A percentile compares a stretch with the other conserved stretches of the same genome.
Evolutionary conservation across 2,797 vertebrate genomes (phyloP).

Genomic region (Danio jaintianensis): DNA sequence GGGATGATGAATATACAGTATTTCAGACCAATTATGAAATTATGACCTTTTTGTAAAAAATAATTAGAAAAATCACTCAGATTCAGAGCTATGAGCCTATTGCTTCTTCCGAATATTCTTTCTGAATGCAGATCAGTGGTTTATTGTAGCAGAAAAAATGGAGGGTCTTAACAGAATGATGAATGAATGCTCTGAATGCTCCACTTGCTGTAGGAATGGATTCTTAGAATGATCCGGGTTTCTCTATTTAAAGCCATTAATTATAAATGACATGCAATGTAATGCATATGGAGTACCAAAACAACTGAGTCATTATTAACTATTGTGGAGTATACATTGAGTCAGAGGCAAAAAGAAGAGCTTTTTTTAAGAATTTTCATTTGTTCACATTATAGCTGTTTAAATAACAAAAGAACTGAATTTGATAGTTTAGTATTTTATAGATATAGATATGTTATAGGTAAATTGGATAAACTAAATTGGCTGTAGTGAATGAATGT

Average conservation of each 20-base stretch:
- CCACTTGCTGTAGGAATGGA: slow-evolving; percentile 61
- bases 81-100: slow-evolving; percentile 37
- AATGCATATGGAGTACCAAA: slow-evolving; percentile 69
- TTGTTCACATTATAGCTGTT: neutral
- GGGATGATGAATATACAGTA: slow-evolving; percentile 67
- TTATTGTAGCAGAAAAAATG: slow-evolving; percentile 69
- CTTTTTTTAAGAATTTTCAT: slow-evolving; percentile 15
- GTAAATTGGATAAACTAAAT: too few relatives aligned
- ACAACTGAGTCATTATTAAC: slow-evolving; percentile 70
- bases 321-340: slow-evolving; percentile 62
- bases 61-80: slow-evolving; percentile 61
- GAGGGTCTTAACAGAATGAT: slow-evolving; percentile 71
- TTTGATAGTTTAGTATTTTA: neutral
- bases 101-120: neutral
- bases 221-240: slow-evolving; percentile 68
- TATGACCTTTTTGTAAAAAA: slow-evolving; percentile 74
- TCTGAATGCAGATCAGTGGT: slow-evolving; percentile 37
- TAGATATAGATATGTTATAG: too few relatives aligned
- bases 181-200: slow-evolving; percentile 69
- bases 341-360: neutral
- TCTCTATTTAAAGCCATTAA: slow-evolving; percentile 80
- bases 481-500: too few relatives aligned
- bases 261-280: slow-evolving; percentile 68
- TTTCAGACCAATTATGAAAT: slow-evolving; percentile 72
- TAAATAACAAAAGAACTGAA: neutral